Conservation (phyloP, 2,888 invertebrate species). For the Hirtodrosophila alboralis region DNA sequence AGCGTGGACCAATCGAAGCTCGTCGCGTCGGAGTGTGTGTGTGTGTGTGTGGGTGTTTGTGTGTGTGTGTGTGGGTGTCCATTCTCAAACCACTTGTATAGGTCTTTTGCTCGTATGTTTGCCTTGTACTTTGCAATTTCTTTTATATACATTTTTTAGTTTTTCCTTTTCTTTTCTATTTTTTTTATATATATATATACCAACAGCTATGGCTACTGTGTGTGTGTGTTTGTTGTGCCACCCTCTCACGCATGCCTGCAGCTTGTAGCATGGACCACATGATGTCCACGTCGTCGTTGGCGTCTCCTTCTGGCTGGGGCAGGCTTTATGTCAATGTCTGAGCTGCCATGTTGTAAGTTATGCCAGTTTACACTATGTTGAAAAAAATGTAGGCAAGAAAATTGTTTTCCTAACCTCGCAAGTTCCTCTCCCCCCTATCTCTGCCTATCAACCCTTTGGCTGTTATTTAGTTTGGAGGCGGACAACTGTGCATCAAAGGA, state of each 20-base stretch:
- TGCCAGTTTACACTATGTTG: conserved; percentile 60
- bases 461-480: conserved; percentile 44
- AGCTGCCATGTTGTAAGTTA: conserved; percentile 78
- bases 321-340: conserved; percentile 76
- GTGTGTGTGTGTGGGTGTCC: conserved; percentile 18
- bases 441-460: background rate
- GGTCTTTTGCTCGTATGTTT: conserved; percentile 53
- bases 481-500: conserved; percentile 54
- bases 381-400: conserved; percentile 66
- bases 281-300: conserved; percentile 23
- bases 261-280: conserved; percentile 44
- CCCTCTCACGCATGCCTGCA: conserved; percentile 66
- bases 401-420: conserved; percentile 59
- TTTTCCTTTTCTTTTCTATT: conserved; percentile 28
- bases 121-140: conserved; percentile 72
- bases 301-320: conserved; percentile 21
- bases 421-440: background rate
- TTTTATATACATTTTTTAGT: conserved; percentile 69
- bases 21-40: conserved; percentile 42
- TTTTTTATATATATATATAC: conserved; percentile 48
- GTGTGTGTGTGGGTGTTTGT: background rate
- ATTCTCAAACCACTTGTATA: conserved; percentile 32
- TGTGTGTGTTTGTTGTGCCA: conserved; percentile 30
- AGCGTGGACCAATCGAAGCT: conserved; percentile 71
- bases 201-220: conserved; percentile 42